Evolutionary conservation across 2,888 invertebrate genomes (phyloP).

Genomic region (Antheraea yamamai): DNA sequence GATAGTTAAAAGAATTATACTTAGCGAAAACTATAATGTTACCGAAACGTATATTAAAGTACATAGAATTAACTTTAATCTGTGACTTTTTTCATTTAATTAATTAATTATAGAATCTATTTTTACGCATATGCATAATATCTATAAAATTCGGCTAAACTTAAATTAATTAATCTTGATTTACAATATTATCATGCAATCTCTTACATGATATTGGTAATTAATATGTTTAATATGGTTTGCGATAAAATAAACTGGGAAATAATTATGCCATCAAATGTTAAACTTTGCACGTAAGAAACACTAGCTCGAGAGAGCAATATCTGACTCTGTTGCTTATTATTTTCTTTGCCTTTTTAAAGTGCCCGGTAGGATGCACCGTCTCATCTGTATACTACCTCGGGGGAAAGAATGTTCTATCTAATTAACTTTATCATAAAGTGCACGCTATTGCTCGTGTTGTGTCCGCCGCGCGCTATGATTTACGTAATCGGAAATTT

Average conservation of each 20-base stretch:
- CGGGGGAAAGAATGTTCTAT: conserved; percentile 75
- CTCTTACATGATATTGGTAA: not conserved
- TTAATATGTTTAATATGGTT: not conserved
- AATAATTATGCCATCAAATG: not conserved
- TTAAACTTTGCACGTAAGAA: not conserved
- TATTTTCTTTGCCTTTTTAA: conserved; percentile 54
- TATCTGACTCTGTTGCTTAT: conserved; percentile 18
- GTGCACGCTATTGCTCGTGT: conserved; percentile 65
- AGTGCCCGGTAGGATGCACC: conserved; percentile 39
- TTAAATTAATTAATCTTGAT: no score
- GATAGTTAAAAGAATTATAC: no score
- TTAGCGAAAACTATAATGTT: no score
- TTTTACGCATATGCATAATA: no score
- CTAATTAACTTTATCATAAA: conserved; percentile 81
- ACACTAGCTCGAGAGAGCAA: conserved; percentile 7
- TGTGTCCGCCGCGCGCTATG: conserved; percentile 59
- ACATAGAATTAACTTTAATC: no score
- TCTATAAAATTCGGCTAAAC: no score
- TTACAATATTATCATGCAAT: not conserved
- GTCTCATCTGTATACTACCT: conserved; percentile 69
- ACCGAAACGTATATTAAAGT: no score
- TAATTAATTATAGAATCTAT: no score
- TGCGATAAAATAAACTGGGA: not conserved
- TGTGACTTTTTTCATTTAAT: no score
- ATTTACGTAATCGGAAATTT: conserved; percentile 59